Evolutionary conservation across 2,797 vertebrate genomes (phyloP).

Genomic region (Pseudochromis fuscus): DNA sequence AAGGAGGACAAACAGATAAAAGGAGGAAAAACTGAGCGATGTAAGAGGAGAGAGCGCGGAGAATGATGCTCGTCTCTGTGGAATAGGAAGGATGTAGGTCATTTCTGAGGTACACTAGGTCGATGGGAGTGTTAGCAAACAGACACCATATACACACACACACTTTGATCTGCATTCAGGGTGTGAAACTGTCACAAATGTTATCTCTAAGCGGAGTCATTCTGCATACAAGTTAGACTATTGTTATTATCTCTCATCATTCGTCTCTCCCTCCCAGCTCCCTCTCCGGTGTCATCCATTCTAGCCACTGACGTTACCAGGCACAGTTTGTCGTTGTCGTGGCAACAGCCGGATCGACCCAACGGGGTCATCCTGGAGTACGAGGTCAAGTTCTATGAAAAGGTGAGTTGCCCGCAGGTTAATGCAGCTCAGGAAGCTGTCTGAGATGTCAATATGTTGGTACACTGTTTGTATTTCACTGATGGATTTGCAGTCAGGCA

Average conservation of each 20-base stretch:
- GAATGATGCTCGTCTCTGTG: slow-evolving; percentile 42
- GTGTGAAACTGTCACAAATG: neutral
- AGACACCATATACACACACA: neutral
- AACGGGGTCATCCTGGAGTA: slow-evolving; percentile 99
- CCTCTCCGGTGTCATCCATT: slow-evolving; percentile 93
- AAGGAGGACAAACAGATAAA: slow-evolving; percentile 45
- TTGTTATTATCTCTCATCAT: slow-evolving; percentile 37
- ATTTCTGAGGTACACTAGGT: slow-evolving; percentile 61
- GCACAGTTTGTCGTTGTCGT: slow-evolving; percentile 93
- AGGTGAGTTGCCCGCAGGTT: slow-evolving; percentile 86
- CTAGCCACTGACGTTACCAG: slow-evolving; percentile 96
- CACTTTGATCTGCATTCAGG: neutral
- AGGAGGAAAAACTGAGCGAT: slow-evolving; percentile 29
- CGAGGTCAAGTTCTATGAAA: slow-evolving; percentile 99
- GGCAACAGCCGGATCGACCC: slow-evolving; percentile 96
- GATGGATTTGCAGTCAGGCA: slow-evolving; percentile 53
- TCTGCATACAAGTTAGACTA: neutral
- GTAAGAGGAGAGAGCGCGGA: slow-evolving; percentile 37
- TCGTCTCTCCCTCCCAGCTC: slow-evolving; percentile 83
- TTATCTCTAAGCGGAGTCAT: neutral
- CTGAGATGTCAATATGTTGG: slow-evolving; percentile 56
- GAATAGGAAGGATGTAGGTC: slow-evolving; percentile 61
- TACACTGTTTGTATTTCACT: slow-evolving; percentile 41
- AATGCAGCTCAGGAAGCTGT: slow-evolving; percentile 48
- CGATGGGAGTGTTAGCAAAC: slow-evolving; percentile 59